Evolutionary conservation across 1,140 invertebrate species (phyloP).

Genomic region (Zaprionus africanus): DNA sequence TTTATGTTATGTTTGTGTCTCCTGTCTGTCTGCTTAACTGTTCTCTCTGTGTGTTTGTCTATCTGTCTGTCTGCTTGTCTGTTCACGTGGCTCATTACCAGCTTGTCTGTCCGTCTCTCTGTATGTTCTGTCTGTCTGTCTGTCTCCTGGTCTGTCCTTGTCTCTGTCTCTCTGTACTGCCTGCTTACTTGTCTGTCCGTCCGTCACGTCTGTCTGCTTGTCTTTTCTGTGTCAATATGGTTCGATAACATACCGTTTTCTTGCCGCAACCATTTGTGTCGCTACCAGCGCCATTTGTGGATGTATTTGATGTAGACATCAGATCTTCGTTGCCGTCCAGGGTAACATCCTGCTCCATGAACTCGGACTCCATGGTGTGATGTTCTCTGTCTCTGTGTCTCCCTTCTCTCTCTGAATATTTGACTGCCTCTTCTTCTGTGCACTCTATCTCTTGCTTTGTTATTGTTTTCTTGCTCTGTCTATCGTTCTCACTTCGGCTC

Average conservation of each 20-base stretch:
- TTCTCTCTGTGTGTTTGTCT: not conserved
- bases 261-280: constrained; percentile 67
- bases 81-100: too few relatives aligned
- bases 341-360: constrained; percentile 62
- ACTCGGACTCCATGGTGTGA: constrained; percentile 46
- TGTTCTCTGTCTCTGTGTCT: constrained; percentile 12
- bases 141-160: not conserved
- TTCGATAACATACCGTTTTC: constrained; percentile 62
- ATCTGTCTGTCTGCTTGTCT: too few relatives aligned
- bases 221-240: not conserved
- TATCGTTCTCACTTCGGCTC: constrained; percentile 17
- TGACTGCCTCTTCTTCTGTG: constrained; percentile 5
- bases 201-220: not conserved
- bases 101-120: not conserved
- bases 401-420: constrained; percentile 2
- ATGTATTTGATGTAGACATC: constrained; percentile 71
- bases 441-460: constrained; percentile 16
- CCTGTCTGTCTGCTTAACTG: too few relatives aligned
- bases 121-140: not conserved
- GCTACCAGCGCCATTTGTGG: constrained; percentile 59
- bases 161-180: not conserved
- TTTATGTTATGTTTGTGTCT: not conserved
- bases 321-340: constrained; percentile 61
- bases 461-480: constrained; percentile 20
- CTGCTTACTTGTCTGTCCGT: not conserved